phyloP scores from a whole-genome alignment of 2,888 invertebrate genomes.

The Unio pictorum region DNA sequence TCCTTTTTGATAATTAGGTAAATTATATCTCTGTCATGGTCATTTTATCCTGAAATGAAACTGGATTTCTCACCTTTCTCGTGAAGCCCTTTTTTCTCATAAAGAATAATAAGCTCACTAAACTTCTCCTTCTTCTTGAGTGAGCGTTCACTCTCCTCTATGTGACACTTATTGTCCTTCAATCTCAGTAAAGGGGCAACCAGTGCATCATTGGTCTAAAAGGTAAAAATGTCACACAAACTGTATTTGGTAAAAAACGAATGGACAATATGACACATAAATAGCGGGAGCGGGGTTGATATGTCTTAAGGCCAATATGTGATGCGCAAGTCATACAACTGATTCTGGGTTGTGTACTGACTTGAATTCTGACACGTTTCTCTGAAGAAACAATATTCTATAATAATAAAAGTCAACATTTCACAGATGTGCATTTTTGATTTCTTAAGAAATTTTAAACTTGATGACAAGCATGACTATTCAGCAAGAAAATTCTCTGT shows the following conservation, averaged over 20 bases:
- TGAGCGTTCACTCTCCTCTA: constrained; percentile 93
- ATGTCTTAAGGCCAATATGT: background rate
- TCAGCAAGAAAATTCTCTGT: too few relatives aligned
- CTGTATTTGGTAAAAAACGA: background rate
- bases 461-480: too few relatives aligned
- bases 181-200: constrained; percentile 91
- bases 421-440: too few relatives aligned
- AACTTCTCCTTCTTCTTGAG: constrained; percentile 89
- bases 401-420: too few relatives aligned
- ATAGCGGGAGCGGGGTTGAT: background rate
- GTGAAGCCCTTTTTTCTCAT: constrained; percentile 94
- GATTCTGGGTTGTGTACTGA: too few relatives aligned
- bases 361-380: too few relatives aligned
- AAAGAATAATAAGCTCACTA: constrained; percentile 94
- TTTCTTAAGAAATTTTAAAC: too few relatives aligned
- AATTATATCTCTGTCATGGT: too few relatives aligned
- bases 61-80: constrained; percentile 75
- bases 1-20: too few relatives aligned
- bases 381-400: too few relatives aligned
- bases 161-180: constrained; percentile 87
- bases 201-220: constrained; percentile 93
- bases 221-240: background rate
- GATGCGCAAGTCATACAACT: too few relatives aligned
- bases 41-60: too few relatives aligned
- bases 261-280: background rate